Conservation (phyloP, 2,113 vertebrate genomes). For the Percopsis transmontana region DNA sequence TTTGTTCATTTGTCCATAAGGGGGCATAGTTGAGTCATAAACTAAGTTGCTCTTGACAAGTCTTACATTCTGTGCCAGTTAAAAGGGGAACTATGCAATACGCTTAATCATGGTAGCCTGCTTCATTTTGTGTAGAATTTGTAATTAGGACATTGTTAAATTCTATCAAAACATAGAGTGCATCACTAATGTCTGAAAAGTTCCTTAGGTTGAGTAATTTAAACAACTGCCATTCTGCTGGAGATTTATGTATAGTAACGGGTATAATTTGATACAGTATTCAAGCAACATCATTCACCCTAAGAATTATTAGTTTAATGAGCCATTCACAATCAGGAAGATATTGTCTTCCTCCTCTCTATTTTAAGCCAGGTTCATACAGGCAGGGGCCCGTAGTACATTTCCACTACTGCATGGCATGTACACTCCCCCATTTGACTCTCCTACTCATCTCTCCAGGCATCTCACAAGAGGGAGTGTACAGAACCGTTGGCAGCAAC, state of each 20-base stretch:
- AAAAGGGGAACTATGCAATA: neutral
- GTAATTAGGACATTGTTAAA: neutral
- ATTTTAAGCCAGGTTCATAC: conserved; percentile 3
- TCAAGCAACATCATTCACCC: neutral
- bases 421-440: conserved; percentile 9
- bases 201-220: neutral
- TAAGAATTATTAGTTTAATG: conserved; percentile 3
- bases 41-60: neutral
- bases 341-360: conserved; percentile 22
- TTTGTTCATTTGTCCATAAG: conserved; percentile 42
- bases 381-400: conserved; percentile 40
- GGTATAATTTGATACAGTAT: conserved; percentile 8
- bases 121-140: conserved; percentile 12
- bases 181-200: neutral
- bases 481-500: conserved; percentile 96
- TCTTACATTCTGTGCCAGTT: neutral
- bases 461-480: conserved; percentile 88
- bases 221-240: neutral
- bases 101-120: neutral
- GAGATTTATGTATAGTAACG: neutral
- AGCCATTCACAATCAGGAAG: conserved; percentile 23
- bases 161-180: neutral
- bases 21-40: conserved; percentile 50
- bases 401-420: conserved; percentile 54
- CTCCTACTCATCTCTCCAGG: conserved; percentile 73